Conservation (phyloP, 2,797 vertebrate species). For the Sebastes cheni region DNA sequence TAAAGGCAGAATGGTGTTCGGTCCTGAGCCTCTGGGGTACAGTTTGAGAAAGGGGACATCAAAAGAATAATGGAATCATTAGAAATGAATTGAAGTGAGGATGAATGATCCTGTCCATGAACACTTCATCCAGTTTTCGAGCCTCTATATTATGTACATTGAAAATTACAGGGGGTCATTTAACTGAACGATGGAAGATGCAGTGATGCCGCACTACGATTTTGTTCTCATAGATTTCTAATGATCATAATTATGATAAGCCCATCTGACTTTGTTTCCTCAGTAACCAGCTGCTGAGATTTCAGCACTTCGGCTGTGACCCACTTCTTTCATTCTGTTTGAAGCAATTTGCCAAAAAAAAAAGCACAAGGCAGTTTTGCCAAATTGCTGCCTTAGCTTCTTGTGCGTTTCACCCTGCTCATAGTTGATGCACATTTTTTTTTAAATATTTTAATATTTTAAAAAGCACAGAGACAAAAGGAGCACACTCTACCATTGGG, state of each 20-base stretch:
- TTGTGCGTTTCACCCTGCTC: constrained; percentile 3
- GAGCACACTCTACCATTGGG: background rate
- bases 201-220: background rate
- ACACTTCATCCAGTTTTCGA: constrained; percentile 32
- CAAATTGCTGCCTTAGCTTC: background rate
- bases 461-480: background rate
- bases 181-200: background rate
- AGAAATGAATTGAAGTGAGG: constrained; percentile 63
- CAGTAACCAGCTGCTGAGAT: constrained; percentile 9
- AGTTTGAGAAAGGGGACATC: constrained; percentile 36
- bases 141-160: constrained; percentile 5
- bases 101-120: constrained; percentile 58
- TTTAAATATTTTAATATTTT: background rate
- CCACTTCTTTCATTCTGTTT: constrained; percentile 39
- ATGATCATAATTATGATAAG: constrained; percentile 14
- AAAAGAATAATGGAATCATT: constrained; percentile 67
- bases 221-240: background rate
- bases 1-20: constrained; percentile 69
- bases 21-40: constrained; percentile 42
- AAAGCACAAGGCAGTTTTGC: background rate
- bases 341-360: background rate
- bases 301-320: constrained; percentile 26
- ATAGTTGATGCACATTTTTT: background rate
- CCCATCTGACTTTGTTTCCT: constrained; percentile 12
- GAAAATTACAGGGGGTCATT: constrained; percentile 25